Base-by-base conservation (phyloP, 2,888 invertebrate genomes). In the Lochmaea crataegi region DNA sequence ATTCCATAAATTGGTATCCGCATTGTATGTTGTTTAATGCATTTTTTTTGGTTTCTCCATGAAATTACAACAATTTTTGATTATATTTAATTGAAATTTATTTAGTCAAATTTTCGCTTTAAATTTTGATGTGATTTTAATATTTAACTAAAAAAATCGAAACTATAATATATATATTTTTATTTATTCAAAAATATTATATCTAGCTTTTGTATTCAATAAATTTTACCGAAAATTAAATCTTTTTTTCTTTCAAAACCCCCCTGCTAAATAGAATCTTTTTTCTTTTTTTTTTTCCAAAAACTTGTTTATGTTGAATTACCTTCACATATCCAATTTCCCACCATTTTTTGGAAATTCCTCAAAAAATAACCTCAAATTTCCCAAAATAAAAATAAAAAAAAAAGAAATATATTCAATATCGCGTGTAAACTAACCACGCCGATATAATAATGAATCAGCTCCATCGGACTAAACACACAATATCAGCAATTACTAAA, bases 111-210 rank as follows among this genome's bases (percentile, higher is more conserved):
- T 45, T 51, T 65, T 65, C 51, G 38, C 63, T 67, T 68, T 72
- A 67, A 26, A 14, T 66, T 67, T 63, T 10, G 53, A 68, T 73
- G 69, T 73, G 73, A 73, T 73, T 60, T 65, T 65, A 61, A 41
- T 67, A n/a, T 60, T 32, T 42, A 53, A 51, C n/a, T n/a, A 53
- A 26, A 2, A 22, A 57, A 45, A 41, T 57, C 16, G 22, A 16
- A 16, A 42, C 48, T 58, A 65, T 66, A 63, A 22, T n/a, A 53
- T 57, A 72, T 68, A 68, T 69, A 73, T 69, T 73, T 72, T 66
- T 66, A 66, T 69, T 73, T 73, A 69, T 69, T 73, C 53, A 51
- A 26, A 42, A 66, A 66, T 66, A 60, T 65, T 12, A 16, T 57
- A n/a, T 51, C 60, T 69, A 58, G 26, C 42, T 67, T 67, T 67